Evolutionary conservation across 2,888 invertebrate genomes (phyloP).

Genomic region (Danaus chrysippus): DNA sequence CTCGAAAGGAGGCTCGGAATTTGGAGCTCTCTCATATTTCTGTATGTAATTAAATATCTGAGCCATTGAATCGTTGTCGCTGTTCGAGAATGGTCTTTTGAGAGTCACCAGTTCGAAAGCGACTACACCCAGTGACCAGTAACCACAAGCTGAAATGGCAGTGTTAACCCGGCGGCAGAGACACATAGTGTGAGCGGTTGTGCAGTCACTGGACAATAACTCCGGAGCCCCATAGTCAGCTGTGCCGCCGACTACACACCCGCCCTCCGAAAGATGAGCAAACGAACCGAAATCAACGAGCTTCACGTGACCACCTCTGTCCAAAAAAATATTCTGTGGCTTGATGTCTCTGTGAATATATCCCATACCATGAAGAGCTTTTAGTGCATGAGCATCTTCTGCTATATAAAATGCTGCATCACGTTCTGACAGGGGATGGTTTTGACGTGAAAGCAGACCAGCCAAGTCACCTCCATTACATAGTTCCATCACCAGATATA

Average conservation of each 20-base stretch:
- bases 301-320: conserved; percentile 91
- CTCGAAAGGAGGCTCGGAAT: conserved; percentile 54
- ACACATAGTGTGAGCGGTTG: conserved; percentile 64
- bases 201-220: conserved; percentile 84
- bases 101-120: conserved; percentile 90
- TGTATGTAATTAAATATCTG: conserved; percentile 82
- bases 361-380: conserved; percentile 88
- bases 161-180: conserved; percentile 63
- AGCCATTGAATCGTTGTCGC: conserved; percentile 79
- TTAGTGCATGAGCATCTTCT: conserved; percentile 87
- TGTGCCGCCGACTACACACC: conserved; percentile 84
- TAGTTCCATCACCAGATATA: conserved; percentile 93
- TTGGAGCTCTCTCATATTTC: conserved; percentile 54
- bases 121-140: conserved; percentile 92
- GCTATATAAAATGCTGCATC: conserved; percentile 90
- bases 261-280: conserved; percentile 83
- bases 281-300: conserved; percentile 92
- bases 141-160: conserved; percentile 87
- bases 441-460: conserved; percentile 84
- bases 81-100: conserved; percentile 83
- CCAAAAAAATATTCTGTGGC: conserved; percentile 90
- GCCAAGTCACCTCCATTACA: conserved; percentile 91
- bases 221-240: conserved; percentile 94
- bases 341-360: conserved; percentile 93
- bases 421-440: conserved; percentile 83